Conservation (phyloP, 2,113 vertebrate genomes). For the Embiotoca jacksoni region DNA sequence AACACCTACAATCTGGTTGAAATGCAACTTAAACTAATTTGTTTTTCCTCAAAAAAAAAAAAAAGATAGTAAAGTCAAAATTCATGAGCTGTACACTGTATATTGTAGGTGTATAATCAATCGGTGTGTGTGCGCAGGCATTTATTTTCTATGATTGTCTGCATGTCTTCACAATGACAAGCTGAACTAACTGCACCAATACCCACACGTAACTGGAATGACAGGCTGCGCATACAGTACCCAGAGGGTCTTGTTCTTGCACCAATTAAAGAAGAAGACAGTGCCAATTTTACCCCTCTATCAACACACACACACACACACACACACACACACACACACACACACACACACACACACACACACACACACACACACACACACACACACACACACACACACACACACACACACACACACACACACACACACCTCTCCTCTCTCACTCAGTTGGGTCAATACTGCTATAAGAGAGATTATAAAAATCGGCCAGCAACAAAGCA, state of each 20-base stretch:
- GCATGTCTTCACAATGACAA: conserved; percentile 55
- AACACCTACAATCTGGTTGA: neutral
- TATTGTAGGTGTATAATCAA: conserved; percentile 20
- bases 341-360: conserved; percentile 11
- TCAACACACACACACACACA: conserved; percentile 39
- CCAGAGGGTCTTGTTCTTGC: conserved; percentile 65
- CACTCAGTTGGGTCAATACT: conserved; percentile 65
- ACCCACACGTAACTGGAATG: conserved; percentile 55
- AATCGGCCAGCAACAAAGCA: conserved; percentile 68
- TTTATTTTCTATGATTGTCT: conserved; percentile 49
- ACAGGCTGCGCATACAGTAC: conserved; percentile 51
- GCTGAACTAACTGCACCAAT: conserved; percentile 55
- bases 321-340: conserved; percentile 18
- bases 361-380: conserved; percentile 23
- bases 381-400: conserved; percentile 6
- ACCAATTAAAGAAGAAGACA: conserved; percentile 76
- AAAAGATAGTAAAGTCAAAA: neutral
- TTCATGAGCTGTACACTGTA: conserved; percentile 4
- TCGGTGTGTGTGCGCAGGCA: conserved; percentile 7
- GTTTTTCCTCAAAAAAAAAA: neutral
- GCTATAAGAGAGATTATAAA: conserved; percentile 75
- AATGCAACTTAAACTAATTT: neutral
- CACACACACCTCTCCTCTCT: conserved; percentile 46
- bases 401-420: conserved; percentile 26
- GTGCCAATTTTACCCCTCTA: conserved; percentile 62